Conservation (phyloP, 2,888 invertebrate species). For the Melangyna quadrimaculata region DNA sequence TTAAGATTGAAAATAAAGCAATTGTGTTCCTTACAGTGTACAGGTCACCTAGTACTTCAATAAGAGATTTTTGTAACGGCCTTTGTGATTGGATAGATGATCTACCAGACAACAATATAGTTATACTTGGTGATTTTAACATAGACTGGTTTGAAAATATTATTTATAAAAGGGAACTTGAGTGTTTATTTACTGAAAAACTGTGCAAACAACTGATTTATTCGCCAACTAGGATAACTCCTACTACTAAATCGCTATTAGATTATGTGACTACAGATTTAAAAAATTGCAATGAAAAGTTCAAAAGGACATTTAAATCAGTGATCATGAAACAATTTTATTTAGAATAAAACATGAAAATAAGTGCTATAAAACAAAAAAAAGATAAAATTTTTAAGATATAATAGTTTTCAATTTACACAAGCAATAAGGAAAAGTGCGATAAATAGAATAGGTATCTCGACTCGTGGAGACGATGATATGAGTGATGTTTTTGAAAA, state of each 20-base stretch:
- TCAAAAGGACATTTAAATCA: no score
- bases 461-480: not conserved
- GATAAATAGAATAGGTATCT: slow-evolving; percentile 13
- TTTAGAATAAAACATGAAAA: no score
- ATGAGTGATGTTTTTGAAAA: slow-evolving; percentile 9
- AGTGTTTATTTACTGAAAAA: not conserved
- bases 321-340: no score
- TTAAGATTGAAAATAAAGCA: not conserved
- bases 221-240: not conserved
- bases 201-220: not conserved
- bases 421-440: slow-evolving; percentile 12
- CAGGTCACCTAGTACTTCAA: not conserved
- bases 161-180: not conserved
- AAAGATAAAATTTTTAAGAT: no score
- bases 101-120: no score
- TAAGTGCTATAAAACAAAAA: no score
- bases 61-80: not conserved
- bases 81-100: no score
- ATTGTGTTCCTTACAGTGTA: not conserved
- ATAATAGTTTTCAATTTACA: no score
- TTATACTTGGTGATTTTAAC: no score
- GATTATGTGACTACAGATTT: not conserved
- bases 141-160: no score
- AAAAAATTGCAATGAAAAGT: not conserved
- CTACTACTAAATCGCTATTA: not conserved